phyloP scores from a whole-genome alignment of 2,113 vertebrate genomes.

The Tricholaema leucomelas region DNA sequence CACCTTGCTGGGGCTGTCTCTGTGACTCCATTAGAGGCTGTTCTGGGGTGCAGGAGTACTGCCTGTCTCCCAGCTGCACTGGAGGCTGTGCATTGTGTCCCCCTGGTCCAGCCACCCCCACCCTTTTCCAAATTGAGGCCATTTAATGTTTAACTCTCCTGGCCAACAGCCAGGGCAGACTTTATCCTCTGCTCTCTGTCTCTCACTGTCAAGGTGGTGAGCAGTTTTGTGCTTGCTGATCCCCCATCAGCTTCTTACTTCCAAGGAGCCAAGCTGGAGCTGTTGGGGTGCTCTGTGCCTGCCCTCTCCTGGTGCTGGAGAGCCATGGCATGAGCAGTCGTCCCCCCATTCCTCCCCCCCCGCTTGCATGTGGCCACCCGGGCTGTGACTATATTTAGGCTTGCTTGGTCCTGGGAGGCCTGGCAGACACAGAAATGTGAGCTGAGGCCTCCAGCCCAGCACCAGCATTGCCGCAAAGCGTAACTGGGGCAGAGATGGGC shows the following conservation, averaged over 20 bases:
- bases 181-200: constrained; percentile 36
- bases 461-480: background rate
- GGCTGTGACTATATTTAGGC: constrained; percentile 89
- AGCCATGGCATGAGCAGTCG: constrained; percentile 1
- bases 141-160: constrained; percentile 64
- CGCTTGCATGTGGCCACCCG: constrained; percentile 26
- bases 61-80: background rate
- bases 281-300: background rate
- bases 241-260: background rate
- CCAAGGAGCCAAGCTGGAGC: background rate
- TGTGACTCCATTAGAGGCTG: background rate
- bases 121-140: background rate
- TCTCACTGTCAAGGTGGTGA: background rate
- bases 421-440: constrained; percentile 79
- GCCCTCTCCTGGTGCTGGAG: background rate
- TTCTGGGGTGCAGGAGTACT: background rate
- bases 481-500: constrained; percentile 22
- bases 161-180: constrained; percentile 7
- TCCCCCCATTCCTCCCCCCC: constrained; percentile 27
- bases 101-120: background rate
- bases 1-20: background rate
- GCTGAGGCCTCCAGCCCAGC: constrained; percentile 55
- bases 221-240: background rate
- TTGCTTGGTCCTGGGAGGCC: constrained; percentile 64
- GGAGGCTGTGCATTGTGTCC: background rate